These are phyloP conservation scores for Oryzias celebensis DNA, from an alignment of 2,113 vertebrate species.

Conservation along the genomic window DNA sequence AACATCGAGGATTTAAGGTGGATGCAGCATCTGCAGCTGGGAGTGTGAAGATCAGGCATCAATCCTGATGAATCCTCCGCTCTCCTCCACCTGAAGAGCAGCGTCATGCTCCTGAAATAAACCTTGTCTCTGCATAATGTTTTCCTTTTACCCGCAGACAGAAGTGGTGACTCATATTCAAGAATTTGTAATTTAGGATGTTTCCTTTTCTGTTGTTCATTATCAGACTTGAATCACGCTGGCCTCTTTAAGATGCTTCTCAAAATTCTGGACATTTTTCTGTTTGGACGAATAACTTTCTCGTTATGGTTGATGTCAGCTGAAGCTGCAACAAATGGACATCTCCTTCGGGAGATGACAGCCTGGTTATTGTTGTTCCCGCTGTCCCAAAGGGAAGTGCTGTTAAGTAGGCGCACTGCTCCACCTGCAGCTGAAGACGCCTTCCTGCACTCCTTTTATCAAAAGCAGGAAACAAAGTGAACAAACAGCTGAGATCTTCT, in stretches of 20 bases:
- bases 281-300: no score
- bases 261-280: no score
- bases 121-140: no score
- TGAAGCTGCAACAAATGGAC: constrained; percentile 3
- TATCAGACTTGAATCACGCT: no score
- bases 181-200: no score
- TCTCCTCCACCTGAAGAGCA: constrained; percentile 25
- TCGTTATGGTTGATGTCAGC: neutral
- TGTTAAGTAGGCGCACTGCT: constrained; percentile 36
- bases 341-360: neutral
- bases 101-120: constrained; percentile 2
- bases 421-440: constrained; percentile 47
- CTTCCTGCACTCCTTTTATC: constrained; percentile 56
- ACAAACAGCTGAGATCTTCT: neutral
- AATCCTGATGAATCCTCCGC: constrained; percentile 20
- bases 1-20: constrained; percentile 49
- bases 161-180: no score
- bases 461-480: constrained; percentile 25
- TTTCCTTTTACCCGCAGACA: no score
- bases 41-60: constrained; percentile 9
- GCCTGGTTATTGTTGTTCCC: constrained; percentile 18
- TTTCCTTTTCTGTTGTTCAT: no score
- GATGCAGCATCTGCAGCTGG: constrained; percentile 31
- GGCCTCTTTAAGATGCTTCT: no score
- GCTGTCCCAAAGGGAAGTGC: constrained; percentile 13